phyloP scores from a whole-genome alignment of 2,888 invertebrate genomes.

The Bellardia pandia region DNA sequence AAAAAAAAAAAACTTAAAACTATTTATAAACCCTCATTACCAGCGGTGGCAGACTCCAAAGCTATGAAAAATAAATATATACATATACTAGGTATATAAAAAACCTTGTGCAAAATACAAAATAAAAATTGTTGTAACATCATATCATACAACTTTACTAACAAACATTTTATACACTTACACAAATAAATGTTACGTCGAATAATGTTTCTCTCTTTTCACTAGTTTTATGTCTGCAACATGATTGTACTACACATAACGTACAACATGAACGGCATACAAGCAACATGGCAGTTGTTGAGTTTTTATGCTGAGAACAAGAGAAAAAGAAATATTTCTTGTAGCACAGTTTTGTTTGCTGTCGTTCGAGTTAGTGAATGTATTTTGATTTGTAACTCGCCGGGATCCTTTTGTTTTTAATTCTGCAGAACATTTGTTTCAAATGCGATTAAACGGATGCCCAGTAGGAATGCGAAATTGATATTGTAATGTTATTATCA shows the following conservation, averaged over 20 bases:
- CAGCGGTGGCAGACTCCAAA: too few species aligned
- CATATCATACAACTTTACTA: slow-evolving; percentile 52
- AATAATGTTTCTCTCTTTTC: slow-evolving; percentile 55
- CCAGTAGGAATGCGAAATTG: background rate
- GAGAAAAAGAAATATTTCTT: slow-evolving; percentile 69
- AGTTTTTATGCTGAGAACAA: slow-evolving; percentile 64
- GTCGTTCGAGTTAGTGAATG: slow-evolving; percentile 66
- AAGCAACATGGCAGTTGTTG: slow-evolving; percentile 67
- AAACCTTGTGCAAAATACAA: slow-evolving; percentile 44
- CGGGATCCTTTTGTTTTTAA: slow-evolving; percentile 69
- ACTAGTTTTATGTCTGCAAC: slow-evolving; percentile 61
- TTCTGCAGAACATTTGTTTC: slow-evolving; percentile 48
- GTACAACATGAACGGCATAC: slow-evolving; percentile 65
- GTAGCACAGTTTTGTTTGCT: slow-evolving; percentile 68
- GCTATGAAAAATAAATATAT: slow-evolving; percentile 71
- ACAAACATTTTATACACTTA: slow-evolving; percentile 47
- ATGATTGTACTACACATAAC: slow-evolving; percentile 58
- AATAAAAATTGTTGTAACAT: slow-evolving; percentile 61
- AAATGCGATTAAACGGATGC: slow-evolving; percentile 3
- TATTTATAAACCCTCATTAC: too few species aligned
- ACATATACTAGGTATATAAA: background rate
- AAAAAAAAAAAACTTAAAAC: too few species aligned
- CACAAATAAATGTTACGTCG: slow-evolving; percentile 47
- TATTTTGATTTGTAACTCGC: slow-evolving; percentile 72
- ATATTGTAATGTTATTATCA: background rate